Conservation (phyloP, 2,113 vertebrate species). For the Macrotis lagotis region DNA sequence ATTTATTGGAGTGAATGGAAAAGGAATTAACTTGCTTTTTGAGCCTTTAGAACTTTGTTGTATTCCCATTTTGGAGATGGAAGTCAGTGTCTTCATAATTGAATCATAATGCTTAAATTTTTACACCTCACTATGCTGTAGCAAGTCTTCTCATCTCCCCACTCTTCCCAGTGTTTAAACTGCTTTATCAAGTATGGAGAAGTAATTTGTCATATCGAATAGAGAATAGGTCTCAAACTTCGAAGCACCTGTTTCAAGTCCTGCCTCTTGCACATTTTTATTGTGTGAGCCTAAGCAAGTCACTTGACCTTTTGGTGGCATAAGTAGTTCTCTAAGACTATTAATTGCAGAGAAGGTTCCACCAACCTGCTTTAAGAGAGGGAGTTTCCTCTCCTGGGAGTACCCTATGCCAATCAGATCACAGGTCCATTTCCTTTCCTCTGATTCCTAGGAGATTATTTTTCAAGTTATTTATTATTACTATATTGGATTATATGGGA, state of each 20-base stretch:
- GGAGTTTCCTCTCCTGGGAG: neutral
- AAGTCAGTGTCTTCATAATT: neutral
- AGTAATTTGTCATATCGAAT: neutral
- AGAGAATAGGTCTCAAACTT: neutral
- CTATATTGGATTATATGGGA: neutral
- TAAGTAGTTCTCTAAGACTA: neutral
- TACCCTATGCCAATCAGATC: neutral
- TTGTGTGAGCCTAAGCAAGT: neutral
- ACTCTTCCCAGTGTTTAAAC: neutral
- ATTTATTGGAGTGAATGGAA: neutral
- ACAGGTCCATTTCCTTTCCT: neutral
- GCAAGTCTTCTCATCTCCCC: neutral
- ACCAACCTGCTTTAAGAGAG: neutral
- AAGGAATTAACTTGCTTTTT: constrained; percentile 1
- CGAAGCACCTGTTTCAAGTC: neutral
- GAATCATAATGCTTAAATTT: neutral
- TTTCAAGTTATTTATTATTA: neutral
- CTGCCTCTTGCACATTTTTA: neutral
- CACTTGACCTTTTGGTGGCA: neutral
- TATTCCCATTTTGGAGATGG: neutral
- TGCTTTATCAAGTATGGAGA: neutral
- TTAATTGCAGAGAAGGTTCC: neutral
- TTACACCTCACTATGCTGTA: neutral
- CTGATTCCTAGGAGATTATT: neutral
- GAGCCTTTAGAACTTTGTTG: neutral